Evolutionary conservation across 2,888 invertebrate species (phyloP), one percentile per base, ranked within the genome.

Genomic region (Taenaris catops): DNA sequence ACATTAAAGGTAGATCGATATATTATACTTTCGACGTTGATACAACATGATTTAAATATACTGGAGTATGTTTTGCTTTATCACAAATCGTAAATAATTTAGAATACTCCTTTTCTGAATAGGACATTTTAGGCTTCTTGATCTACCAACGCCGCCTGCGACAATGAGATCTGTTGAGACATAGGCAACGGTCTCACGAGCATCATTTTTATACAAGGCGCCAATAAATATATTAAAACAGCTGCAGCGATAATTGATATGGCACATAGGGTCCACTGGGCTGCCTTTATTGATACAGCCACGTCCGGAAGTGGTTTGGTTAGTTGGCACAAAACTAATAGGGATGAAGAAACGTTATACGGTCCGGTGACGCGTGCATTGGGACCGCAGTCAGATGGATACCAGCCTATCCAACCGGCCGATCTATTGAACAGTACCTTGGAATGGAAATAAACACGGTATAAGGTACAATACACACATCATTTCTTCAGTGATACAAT

Each of bases 371-470:
- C 56, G 1, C 62, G 59, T 0, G 79, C 63, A 4, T 67, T 55
- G 0, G 81, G 64, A 0, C 88, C 88, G 34, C 88, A 88, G 18
- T 63, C 58, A 0, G 87, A 78, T 0, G 69, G 61, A 27, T 67
- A 62, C 56, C 76, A 88, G 16, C 84, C 79, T 8, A 88, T 80
- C 68, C 80, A 83, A 34, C 75, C 72, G 6, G 70, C 73, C 10
- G 87, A 78, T 41, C 81, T 67, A 49, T 88, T 88, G 60, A 88
- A 88, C 4, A 32, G 25, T 18, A 32, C 32, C 32, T 32, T 14
- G 4, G 9, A n/a, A 14, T 21, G 7, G 12, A 27, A 20, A 28
- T 6, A 9, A 1, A n/a, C 2, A n/a, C 1, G 6, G 8, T n/a
- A n/a, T n/a, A n/a, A n/a, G n/a, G n/a, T n/a, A n/a, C n/a, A n/a